Evolutionary conservation across 2,888 invertebrate genomes (phyloP).

Genomic region (Agrypnus murinus): DNA sequence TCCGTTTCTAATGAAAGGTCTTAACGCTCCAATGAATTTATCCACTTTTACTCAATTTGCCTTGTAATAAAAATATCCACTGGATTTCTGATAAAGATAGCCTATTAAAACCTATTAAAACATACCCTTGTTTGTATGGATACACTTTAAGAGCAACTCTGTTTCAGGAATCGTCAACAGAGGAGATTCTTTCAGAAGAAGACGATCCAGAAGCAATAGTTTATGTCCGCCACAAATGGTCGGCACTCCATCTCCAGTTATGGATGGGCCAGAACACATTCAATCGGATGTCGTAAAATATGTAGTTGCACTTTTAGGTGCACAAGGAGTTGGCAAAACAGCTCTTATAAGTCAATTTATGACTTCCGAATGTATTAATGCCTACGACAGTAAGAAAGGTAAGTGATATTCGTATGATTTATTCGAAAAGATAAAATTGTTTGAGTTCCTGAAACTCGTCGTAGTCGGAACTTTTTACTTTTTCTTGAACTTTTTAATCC

Average conservation of each 20-base stretch:
- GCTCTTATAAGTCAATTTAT: slow-evolving; percentile 91
- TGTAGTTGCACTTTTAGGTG: slow-evolving; percentile 85
- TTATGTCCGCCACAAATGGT: slow-evolving; percentile 76
- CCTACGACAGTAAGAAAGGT: slow-evolving; percentile 92
- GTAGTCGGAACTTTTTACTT: too few species aligned
- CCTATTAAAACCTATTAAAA: too few species aligned
- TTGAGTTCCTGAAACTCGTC: too few species aligned
- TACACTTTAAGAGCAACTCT: too few species aligned
- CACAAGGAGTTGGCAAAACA: slow-evolving; percentile 88
- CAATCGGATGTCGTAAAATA: slow-evolving; percentile 71
- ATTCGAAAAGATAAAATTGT: too few species aligned
- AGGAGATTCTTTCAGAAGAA: slow-evolving; percentile 93
- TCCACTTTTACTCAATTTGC: too few species aligned
- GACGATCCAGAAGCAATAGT: slow-evolving; percentile 89
- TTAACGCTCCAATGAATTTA: not conserved
- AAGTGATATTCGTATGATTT: too few species aligned
- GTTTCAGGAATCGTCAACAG: slow-evolving; percentile 90
- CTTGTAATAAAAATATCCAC: too few species aligned
- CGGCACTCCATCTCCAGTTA: slow-evolving; percentile 67
- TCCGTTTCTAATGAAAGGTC: not conserved
- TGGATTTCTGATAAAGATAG: too few species aligned
- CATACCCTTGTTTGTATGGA: too few species aligned
- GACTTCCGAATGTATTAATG: slow-evolving; percentile 95
- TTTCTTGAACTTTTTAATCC: too few species aligned
- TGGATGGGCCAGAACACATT: slow-evolving; percentile 74